A percentile compares a stretch with the other conserved stretches of the same genome.
phyloP scores from a whole-genome alignment of 1,140 invertebrate genomes.

The Hyles vespertilio region DNA sequence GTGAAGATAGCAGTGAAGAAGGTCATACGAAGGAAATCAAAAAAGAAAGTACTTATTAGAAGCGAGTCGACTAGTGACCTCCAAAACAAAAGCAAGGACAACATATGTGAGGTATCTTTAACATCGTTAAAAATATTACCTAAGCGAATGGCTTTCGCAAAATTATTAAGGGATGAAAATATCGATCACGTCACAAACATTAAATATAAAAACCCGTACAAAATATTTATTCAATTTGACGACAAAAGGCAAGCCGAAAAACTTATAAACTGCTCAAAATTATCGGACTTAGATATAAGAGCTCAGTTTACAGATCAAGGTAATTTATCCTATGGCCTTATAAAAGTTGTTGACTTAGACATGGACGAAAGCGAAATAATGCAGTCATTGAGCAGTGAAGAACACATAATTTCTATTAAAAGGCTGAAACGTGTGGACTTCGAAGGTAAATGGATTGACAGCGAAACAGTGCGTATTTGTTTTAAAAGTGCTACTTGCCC shows the following conservation, averaged over 20 bases:
- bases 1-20: conserved; percentile 1
- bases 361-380: no score
- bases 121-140: conserved; percentile 15
- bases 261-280: conserved; percentile 11
- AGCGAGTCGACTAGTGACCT: neutral
- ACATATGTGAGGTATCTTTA: conserved; percentile 6
- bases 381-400: no score
- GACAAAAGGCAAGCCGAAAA: conserved; percentile 16
- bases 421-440: no score
- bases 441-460: no score
- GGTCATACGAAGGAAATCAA: neutral
- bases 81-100: neutral
- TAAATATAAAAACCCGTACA: conserved; percentile 29
- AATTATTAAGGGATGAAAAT: conserved; percentile 20
- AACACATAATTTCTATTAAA: no score
- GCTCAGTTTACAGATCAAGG: conserved; percentile 15
- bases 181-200: conserved; percentile 20
- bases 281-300: conserved; percentile 15
- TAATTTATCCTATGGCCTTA: conserved; percentile 20
- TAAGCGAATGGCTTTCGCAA: conserved; percentile 29
- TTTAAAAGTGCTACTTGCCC: no score
- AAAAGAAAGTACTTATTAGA: neutral
- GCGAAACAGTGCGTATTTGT: no score
- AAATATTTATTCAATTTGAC: conserved; percentile 16
- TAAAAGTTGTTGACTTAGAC: conserved; percentile 20